Conservation (phyloP, 2,113 vertebrate species). For the Pollachius pollachius region DNA sequence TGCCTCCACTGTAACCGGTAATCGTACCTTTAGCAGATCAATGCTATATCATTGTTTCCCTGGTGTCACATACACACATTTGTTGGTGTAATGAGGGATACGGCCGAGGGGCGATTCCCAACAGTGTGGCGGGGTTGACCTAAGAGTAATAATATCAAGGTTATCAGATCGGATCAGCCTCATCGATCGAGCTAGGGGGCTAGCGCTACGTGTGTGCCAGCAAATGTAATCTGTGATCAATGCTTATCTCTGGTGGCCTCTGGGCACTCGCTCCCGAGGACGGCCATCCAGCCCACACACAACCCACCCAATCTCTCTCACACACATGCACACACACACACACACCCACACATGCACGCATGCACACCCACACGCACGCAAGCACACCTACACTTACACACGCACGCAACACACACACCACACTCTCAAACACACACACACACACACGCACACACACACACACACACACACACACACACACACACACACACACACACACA, state of each 20-base stretch:
- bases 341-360: conserved; percentile 2
- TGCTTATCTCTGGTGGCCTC: conserved; percentile 46
- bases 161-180: conserved; percentile 49
- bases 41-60: too few species aligned
- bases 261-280: conserved; percentile 49
- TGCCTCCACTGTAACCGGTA: too few species aligned
- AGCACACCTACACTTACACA: too few species aligned
- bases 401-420: too few species aligned
- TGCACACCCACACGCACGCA: conserved; percentile 12
- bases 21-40: too few species aligned
- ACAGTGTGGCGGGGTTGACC: not conserved
- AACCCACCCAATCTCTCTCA: not conserved
- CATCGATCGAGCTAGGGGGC: conserved; percentile 37
- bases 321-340: too few species aligned
- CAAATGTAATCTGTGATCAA: conserved; percentile 63
- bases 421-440: too few species aligned
- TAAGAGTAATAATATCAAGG: conserved; percentile 26
- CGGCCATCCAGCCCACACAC: conserved; percentile 11
- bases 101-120: not conserved
- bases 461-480: too few species aligned
- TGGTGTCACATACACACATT: too few species aligned
- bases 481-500: too few species aligned
- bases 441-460: too few species aligned
- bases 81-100: not conserved
- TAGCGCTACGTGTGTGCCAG: conserved; percentile 35